phyloP scores from a whole-genome alignment of 2,113 vertebrate species.

The Aplodontia rufa region DNA sequence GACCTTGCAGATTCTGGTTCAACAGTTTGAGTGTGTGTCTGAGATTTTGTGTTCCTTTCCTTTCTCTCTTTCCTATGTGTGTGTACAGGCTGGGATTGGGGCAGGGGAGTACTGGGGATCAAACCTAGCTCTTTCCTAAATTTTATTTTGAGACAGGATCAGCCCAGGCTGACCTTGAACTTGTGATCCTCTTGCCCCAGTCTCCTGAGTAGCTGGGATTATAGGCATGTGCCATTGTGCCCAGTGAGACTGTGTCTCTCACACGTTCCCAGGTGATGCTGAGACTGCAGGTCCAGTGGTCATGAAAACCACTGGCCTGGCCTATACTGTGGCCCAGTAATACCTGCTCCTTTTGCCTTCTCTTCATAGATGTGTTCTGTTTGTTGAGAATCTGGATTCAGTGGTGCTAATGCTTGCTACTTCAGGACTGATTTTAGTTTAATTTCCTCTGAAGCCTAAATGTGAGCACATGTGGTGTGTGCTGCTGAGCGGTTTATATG shows the following conservation, averaged over 20 bases:
- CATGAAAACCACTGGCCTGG: neutral
- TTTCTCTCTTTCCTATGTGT: neutral
- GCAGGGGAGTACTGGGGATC: neutral
- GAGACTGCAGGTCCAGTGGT: neutral
- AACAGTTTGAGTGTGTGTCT: neutral
- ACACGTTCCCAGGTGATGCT: neutral
- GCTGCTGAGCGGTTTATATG: neutral
- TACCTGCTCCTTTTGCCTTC: neutral
- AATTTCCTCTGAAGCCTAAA: neutral
- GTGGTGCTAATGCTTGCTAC: neutral
- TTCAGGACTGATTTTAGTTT: neutral
- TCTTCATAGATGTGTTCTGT: neutral
- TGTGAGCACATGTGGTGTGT: no score
- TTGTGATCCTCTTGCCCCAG: neutral
- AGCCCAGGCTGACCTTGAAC: neutral
- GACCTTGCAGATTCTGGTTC: neutral
- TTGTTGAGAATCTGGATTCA: neutral
- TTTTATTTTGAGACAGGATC: neutral
- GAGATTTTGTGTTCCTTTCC: neutral
- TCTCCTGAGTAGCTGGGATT: neutral
- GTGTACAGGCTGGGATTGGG: neutral
- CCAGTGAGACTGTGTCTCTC: neutral
- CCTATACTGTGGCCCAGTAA: neutral
- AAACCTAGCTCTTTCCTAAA: neutral
- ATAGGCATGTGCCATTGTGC: neutral